phyloP scores from a whole-genome alignment of 2,113 vertebrate genomes.

The Tychaedon coryphoeus region DNA sequence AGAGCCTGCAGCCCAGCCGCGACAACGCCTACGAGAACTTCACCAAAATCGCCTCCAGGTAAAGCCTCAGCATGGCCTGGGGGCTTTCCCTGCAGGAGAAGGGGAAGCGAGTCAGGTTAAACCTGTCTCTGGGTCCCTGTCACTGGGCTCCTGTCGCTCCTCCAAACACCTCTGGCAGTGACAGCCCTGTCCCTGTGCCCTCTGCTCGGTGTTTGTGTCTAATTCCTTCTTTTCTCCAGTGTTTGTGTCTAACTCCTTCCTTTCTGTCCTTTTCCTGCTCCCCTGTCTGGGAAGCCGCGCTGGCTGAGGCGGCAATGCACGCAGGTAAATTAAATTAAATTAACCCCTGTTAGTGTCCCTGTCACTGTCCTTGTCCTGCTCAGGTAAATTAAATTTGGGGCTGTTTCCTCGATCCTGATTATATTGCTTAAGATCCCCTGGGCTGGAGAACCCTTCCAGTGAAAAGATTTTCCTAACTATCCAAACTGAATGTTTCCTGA shows the following conservation, averaged over 20 bases:
- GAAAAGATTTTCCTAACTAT: too few relatives aligned
- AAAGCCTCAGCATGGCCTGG: fast-evolving
- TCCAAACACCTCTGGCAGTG: background rate
- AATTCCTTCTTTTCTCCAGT: slow-evolving; percentile 40
- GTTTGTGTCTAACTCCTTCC: slow-evolving; percentile 39
- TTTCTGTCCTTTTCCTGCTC: slow-evolving; percentile 73
- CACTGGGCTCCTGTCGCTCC: background rate
- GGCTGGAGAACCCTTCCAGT: background rate
- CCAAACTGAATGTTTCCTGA: background rate
- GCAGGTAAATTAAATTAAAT: slow-evolving; percentile 42
- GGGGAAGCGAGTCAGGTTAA: background rate
- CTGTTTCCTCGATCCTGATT: too few relatives aligned
- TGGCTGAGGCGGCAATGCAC: slow-evolving; percentile 33
- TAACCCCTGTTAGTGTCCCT: background rate
- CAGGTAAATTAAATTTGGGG: background rate
- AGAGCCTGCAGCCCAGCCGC: slow-evolving; percentile 65
- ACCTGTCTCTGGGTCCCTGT: too few relatives aligned
- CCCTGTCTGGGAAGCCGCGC: slow-evolving; percentile 60
- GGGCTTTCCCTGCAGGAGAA: background rate
- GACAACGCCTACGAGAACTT: slow-evolving; percentile 73
- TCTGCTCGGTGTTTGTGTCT: background rate
- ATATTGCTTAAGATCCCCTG: too few relatives aligned
- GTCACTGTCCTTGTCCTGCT: background rate
- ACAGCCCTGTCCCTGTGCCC: background rate
- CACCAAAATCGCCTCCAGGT: slow-evolving; percentile 79